Conservation (phyloP, 2,797 vertebrate species). For the Glyptemys insculpta region DNA sequence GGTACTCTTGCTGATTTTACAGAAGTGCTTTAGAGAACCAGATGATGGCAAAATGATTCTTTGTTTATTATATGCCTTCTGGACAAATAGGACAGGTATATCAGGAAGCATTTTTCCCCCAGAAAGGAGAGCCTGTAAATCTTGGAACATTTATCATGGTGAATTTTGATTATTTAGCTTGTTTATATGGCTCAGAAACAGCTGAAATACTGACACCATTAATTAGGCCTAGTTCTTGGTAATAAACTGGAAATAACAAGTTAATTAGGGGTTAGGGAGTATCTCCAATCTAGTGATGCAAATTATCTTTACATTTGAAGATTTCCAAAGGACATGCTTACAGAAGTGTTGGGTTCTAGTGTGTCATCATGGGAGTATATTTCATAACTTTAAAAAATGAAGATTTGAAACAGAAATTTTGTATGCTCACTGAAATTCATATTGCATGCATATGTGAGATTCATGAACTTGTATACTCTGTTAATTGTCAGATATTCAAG, state of each 20-base stretch:
- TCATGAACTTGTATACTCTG: not conserved
- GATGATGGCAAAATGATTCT: no score
- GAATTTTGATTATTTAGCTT: no score
- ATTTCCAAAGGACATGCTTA: not conserved
- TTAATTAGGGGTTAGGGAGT: not conserved
- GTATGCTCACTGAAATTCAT: not conserved
- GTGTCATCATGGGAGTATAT: not conserved
- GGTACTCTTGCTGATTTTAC: no score
- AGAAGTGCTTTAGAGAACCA: no score
- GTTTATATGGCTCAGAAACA: no score
- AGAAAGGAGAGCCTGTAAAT: no score
- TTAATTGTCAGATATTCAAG: no score
- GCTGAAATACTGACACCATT: not conserved
- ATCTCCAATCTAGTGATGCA: not conserved
- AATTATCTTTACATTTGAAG: not conserved
- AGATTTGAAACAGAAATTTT: not conserved
- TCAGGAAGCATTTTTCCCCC: no score
- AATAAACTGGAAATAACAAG: not conserved
- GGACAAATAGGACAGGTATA: no score
- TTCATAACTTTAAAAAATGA: not conserved
- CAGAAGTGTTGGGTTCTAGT: not conserved
- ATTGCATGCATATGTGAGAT: not conserved
- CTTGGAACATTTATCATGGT: no score
- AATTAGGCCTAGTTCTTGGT: not conserved
- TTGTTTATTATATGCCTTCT: no score